A percentile compares a stretch with the other conserved stretches of the same genome.
These are phyloP conservation scores for Melolontha melolontha DNA, from an alignment of 2,888 invertebrate genomes.

Conservation along the genomic window DNA sequence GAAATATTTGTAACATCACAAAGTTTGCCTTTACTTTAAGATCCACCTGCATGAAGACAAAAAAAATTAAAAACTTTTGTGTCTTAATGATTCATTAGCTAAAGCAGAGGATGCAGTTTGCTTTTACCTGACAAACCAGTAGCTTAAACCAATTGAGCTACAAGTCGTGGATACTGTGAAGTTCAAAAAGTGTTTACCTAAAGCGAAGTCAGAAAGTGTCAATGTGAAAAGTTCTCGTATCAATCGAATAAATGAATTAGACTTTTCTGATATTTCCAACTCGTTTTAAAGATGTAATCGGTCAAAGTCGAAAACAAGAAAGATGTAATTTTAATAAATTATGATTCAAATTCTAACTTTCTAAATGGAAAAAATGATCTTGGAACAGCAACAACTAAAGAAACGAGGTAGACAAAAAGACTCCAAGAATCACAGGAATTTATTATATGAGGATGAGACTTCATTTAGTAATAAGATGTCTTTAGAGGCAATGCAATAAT, in stretches of 20 bases:
- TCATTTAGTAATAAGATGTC: conserved; percentile 70
- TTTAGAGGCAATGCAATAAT: conserved; percentile 72
- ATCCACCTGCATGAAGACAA: too few relatives aligned
- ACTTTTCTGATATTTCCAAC: conserved; percentile 64
- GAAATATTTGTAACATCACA: too few relatives aligned
- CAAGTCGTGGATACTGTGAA: conserved; percentile 43
- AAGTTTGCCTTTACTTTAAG: too few relatives aligned
- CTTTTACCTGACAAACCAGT: conserved; percentile 73
- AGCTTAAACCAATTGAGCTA: conserved; percentile 53
- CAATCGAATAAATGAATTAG: conserved; percentile 64
- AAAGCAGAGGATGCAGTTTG: conserved; percentile 91
- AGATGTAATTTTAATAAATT: conserved; percentile 60
- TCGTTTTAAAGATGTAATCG: conserved; percentile 62
- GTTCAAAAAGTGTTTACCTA: conserved; percentile 48
- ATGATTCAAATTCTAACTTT: conserved; percentile 68
- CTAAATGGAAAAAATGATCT: conserved; percentile 63
- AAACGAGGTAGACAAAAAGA: conserved; percentile 72
- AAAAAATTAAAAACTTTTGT: too few relatives aligned
- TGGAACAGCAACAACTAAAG: conserved; percentile 66
- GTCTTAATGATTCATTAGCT: conserved; percentile 87
- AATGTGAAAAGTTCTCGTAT: conserved; percentile 65
- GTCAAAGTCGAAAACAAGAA: conserved; percentile 40
- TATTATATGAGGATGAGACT: conserved; percentile 69
- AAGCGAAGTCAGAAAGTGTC: conserved; percentile 51
- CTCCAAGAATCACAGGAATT: conserved; percentile 68